Evolutionary conservation across 2,113 vertebrate genomes (phyloP).

Genomic region (Tragelaphus buxtoni): DNA sequence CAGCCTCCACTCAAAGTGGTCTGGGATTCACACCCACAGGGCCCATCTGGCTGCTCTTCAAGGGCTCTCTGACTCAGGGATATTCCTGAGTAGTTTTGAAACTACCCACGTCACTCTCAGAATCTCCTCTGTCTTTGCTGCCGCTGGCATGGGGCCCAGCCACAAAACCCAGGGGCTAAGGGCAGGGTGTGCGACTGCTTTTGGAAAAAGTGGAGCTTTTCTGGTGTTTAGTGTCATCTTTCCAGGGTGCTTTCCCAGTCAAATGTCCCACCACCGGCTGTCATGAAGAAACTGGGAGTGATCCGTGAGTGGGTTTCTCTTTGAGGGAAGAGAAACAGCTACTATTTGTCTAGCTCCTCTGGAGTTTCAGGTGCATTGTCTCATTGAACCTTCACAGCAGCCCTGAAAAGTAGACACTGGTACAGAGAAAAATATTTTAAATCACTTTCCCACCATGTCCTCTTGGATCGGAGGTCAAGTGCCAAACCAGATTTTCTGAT

Average conservation of each 20-base stretch:
- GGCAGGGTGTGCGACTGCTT: accelerated
- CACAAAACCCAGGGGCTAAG: accelerated
- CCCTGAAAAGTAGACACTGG: background rate
- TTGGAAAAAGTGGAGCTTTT: background rate
- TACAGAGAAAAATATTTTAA: background rate
- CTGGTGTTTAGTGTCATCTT: background rate
- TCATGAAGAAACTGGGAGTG: background rate
- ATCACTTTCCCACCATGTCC: background rate
- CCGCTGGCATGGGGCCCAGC: accelerated
- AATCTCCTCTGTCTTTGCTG: background rate
- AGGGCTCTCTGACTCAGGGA: background rate
- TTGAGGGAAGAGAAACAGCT: background rate
- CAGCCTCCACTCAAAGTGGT: background rate
- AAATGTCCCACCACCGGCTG: background rate
- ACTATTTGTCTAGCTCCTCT: background rate
- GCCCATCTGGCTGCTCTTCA: background rate
- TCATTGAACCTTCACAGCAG: background rate
- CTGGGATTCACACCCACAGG: background rate
- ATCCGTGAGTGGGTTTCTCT: background rate
- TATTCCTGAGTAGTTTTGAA: background rate
- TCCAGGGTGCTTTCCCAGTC: background rate
- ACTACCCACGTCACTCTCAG: background rate
- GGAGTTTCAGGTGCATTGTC: background rate
- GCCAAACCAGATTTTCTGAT: background rate
- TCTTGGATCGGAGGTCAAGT: background rate